Evolutionary conservation across 2,888 invertebrate genomes (phyloP).

Genomic region (Andrena dorsata): DNA sequence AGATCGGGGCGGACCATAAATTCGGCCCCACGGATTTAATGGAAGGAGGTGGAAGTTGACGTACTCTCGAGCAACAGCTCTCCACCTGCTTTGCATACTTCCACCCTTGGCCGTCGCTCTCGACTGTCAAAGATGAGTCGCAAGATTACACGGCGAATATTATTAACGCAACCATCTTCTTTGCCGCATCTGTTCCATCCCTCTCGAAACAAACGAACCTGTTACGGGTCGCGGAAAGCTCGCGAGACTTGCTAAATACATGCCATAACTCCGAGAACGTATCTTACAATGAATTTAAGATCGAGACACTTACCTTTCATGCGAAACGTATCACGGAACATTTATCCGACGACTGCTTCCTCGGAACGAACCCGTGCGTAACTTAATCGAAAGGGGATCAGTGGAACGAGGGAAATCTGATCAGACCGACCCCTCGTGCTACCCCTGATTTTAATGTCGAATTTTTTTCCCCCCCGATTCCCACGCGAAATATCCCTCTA

Average conservation of each 20-base stretch:
- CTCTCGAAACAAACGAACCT: no score
- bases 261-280: no score
- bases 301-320: neutral
- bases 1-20: conserved; percentile 25
- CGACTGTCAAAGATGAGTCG: conserved; percentile 8
- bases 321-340: neutral
- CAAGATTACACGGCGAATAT: neutral
- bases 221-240: no score
- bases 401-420: conserved; percentile 13
- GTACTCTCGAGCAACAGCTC: neutral
- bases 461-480: conserved; percentile 12
- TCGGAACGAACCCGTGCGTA: neutral
- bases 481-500: neutral
- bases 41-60: conserved; percentile 24
- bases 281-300: no score
- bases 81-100: conserved; percentile 19
- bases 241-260: no score
- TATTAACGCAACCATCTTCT: neutral
- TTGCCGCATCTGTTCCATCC: no score
- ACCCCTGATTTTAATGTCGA: neutral
- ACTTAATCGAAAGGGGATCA: conserved; percentile 44
- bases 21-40: conserved; percentile 30
- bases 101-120: neutral
- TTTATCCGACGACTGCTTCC: neutral
- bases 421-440: conserved; percentile 18